phyloP scores from a whole-genome alignment of 1,140 invertebrate species.

The Hypsibius dujardini region DNA sequence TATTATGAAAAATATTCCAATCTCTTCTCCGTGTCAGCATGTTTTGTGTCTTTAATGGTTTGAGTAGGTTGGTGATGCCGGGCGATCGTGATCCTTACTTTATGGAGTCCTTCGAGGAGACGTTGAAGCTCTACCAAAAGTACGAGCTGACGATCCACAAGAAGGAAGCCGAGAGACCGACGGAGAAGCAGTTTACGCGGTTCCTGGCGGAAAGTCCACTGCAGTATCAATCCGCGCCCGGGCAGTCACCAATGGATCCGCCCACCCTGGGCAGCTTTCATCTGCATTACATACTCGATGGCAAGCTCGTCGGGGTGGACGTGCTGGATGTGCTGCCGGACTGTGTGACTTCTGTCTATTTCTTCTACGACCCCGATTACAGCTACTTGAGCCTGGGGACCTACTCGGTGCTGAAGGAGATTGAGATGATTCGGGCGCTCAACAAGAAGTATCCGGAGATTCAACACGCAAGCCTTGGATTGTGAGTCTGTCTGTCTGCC shows the following conservation, averaged over 20 bases:
- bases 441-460: conserved; percentile 1
- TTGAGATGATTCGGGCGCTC: neutral
- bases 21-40: too few species aligned
- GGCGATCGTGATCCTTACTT: conserved; percentile 33
- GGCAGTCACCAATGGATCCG: conserved; percentile 3
- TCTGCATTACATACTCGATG: conserved; percentile 84
- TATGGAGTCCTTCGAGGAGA: conserved; percentile 44
- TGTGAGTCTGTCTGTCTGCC: neutral
- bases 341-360: conserved; percentile 90
- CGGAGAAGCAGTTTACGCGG: conserved; percentile 48
- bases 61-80: too few species aligned
- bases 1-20: too few species aligned
- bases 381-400: conserved; percentile 71
- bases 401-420: conserved; percentile 47
- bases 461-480: neutral
- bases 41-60: too few species aligned
- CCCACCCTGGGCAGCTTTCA: conserved; percentile 71
- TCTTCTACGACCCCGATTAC: conserved; percentile 90
- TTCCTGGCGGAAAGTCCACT: conserved; percentile 74
- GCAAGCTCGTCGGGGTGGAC: conserved; percentile 74
- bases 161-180: conserved; percentile 54
- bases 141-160: conserved; percentile 75
- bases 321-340: conserved; percentile 84
- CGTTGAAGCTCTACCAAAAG: conserved; percentile 56
- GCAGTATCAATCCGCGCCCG: conserved; percentile 28